phyloP scores from a whole-genome alignment of 2,113 vertebrate genomes.

The Mus spicilegus region DNA sequence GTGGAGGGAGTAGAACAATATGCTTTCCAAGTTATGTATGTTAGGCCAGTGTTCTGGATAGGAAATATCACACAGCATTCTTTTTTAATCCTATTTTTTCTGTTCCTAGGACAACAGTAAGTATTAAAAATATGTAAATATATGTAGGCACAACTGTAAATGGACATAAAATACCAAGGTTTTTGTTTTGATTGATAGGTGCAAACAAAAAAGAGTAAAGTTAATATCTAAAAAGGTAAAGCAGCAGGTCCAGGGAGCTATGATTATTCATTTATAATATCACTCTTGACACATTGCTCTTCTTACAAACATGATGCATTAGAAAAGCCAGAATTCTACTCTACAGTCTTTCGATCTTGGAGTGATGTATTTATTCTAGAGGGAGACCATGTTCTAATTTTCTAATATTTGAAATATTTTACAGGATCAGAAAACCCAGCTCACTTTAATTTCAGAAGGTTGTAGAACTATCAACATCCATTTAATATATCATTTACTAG shows the following conservation, averaged over 20 bases:
- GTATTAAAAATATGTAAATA: not conserved
- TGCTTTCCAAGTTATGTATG: not conserved
- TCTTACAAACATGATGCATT: too few relatives aligned
- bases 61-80: not conserved
- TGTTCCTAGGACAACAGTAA: conserved; percentile 13
- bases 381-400: rapidly evolving
- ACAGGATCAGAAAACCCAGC: not conserved
- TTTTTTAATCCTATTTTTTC: not conserved
- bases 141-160: not conserved
- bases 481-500: not conserved
- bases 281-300: not conserved
- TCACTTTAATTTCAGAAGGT: not conserved
- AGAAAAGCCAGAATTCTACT: not conserved
- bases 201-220: not conserved
- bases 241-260: rapidly evolving
- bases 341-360: not conserved
- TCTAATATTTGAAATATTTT: not conserved
- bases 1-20: not conserved
- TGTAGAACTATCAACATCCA: not conserved
- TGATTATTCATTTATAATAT: not conserved
- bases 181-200: conserved; percentile 24
- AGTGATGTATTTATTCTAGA: not conserved
- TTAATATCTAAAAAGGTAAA: too few relatives aligned
- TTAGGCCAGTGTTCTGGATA: not conserved
- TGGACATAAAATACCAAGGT: not conserved